Base-by-base conservation (phyloP, 1,140 invertebrate species). In the Asobara japonica region DNA sequence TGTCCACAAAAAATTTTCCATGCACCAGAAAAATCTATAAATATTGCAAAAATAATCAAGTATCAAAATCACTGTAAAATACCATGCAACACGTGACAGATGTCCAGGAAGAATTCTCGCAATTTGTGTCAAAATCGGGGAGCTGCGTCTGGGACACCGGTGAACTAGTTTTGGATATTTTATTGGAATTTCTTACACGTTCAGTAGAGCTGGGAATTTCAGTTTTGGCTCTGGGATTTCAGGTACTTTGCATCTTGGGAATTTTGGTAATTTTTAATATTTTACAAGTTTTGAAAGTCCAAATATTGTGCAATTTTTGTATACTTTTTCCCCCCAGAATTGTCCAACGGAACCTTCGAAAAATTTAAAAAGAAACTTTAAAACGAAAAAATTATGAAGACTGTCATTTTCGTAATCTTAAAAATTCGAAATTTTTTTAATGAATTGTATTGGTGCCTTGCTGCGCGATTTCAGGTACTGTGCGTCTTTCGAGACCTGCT, bases 401-500 rank as follows among this genome's bases (percentile, higher is more conserved):
- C n/a, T n/a, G n/a, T n/a, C n/a, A n/a, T n/a, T n/a, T n/a, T n/a
- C n/a, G n/a, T n/a, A n/a, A n/a, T n/a, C n/a, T n/a, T n/a, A n/a
- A n/a, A n/a, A n/a, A n/a, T n/a, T n/a, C n/a, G n/a, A n/a, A n/a
- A n/a, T n/a, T n/a, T n/a, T n/a, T n/a, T n/a, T n/a, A n/a, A n/a
- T n/a, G n/a, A n/a, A n/a, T n/a, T n/a, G n/a, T n/a, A n/a, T n/a
- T n/a, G n/a, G n/a, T n/a, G n/a, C n/a, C n/a, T n/a, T n/a, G 77
- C 77, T 38, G 56, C 84, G 33, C 38, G 76, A 18, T 79, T 82
- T 62, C 76, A 83, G 71, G 73, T 80, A 18, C 69, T 82, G 31
- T 77, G 78, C 20, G 81, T 82, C n/a, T 51, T 84, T 38, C 65
- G 80, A 31, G 80, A 84, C 41, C 51, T 84, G 0, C 81, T 78